phyloP scores from a whole-genome alignment of 2,888 invertebrate genomes.

The Yponomeuta sedellus region DNA sequence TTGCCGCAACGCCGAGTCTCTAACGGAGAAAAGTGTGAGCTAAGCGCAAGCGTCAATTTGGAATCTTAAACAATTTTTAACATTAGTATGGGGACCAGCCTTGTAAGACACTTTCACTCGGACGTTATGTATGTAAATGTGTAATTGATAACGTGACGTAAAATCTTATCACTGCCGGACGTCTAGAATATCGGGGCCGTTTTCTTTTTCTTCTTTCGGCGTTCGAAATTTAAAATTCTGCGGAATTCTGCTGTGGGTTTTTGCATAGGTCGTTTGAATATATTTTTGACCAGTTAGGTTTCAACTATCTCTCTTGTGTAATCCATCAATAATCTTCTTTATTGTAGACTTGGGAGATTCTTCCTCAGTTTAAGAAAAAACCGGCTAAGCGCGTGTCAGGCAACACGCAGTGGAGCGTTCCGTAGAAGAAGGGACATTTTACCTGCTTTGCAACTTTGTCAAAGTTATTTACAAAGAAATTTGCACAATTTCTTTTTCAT shows the following conservation, averaged over 20 bases:
- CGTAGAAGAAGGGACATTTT: no score
- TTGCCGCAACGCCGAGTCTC: slow-evolving; percentile 53
- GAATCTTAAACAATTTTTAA: slow-evolving; percentile 69
- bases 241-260: not conserved
- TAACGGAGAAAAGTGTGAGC: slow-evolving; percentile 64
- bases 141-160: slow-evolving; percentile 67
- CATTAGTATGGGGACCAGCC: slow-evolving; percentile 61
- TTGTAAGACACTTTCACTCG: slow-evolving; percentile 68
- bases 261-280: not conserved
- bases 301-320: not conserved
- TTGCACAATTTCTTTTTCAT: no score
- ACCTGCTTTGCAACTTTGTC: no score
- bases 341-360: no score
- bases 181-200: slow-evolving; percentile 9
- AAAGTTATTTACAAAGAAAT: no score
- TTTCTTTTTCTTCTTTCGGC: slow-evolving; percentile 8
- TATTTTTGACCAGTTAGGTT: slow-evolving; percentile 6
- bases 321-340: no score
- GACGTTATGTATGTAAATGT: slow-evolving; percentile 70
- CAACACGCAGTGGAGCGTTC: no score
- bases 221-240: not conserved
- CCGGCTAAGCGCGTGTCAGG: no score
- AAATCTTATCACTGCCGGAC: slow-evolving; percentile 28
- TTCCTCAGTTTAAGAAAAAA: no score
- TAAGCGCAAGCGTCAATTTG: slow-evolving; percentile 46